Base-by-base conservation (phyloP, 2,113 vertebrate species). In the Lepus timidus region DNA sequence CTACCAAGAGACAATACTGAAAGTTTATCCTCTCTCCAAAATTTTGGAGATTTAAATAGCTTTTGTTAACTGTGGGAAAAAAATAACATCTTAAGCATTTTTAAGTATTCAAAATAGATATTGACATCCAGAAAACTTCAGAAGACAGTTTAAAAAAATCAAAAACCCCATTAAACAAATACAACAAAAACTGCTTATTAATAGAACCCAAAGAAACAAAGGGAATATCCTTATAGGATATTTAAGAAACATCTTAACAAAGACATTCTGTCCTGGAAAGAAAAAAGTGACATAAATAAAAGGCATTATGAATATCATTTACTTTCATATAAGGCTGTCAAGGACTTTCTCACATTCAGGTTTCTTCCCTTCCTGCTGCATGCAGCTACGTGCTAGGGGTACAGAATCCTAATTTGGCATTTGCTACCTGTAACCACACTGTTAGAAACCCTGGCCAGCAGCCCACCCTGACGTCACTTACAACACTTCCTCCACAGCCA, bases 231-330 rank as follows among this genome's bases (percentile, higher is more conserved):
- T 88, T 87, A 81, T 0, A 76, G 20, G 89, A 65, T 67, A 91
- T 88, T n/a, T 74, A 88, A 81, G 61, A 74, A 89, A 94, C 11
- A 84, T 31, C 64, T 76, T 84, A 83, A 91, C 29, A 94, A 90
- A 95, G 4, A 12, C 29, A 86, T 86, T 65, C 36, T 76, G 39
- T 25, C 44, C 51, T 61, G n/a, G 7, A 73, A 90, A 17, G 16
- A 44, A 89, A 95, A 76, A 52, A 74, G 33, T 11, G 65, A 70
- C 36, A 90, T 73, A 64, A 86, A 80, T 55, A 89, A 88, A 76
- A 39, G 52, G 23, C 36, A 85, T 83, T 91, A n/a, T 76, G 52
- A 76, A 75, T 55, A 85, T 61, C 39, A 93, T 31, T 61, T 83
- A 27, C 58, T 61, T 65, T 75, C 44, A 73, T 62, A 33, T 22